Evolutionary conservation across 2,797 vertebrate genomes (phyloP).

Genomic region (Spea hammondii): DNA sequence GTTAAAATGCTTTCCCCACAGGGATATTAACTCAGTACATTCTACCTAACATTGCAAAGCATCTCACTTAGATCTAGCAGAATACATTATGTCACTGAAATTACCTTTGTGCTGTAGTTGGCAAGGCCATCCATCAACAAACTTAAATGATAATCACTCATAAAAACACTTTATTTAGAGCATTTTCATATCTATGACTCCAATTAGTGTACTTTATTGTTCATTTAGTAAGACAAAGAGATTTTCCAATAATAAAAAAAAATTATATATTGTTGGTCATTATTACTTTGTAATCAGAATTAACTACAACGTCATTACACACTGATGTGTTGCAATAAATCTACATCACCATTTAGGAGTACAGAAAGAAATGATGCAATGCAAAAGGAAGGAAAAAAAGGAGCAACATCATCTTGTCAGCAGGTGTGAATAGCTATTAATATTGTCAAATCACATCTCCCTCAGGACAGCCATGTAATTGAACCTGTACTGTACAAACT

Average conservation of each 20-base stretch:
- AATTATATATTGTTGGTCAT: slow-evolving; percentile 24
- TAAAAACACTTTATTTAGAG: slow-evolving; percentile 31
- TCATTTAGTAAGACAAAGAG: slow-evolving; percentile 33
- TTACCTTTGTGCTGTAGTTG: slow-evolving; percentile 24
- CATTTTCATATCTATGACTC: slow-evolving; percentile 20
- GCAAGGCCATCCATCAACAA: slow-evolving; percentile 32
- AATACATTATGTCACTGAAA: slow-evolving; percentile 37
- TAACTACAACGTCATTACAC: slow-evolving; percentile 35
- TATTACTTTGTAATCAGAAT: slow-evolving; percentile 39
- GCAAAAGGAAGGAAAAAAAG: slow-evolving; percentile 28
- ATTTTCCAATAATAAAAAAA: slow-evolving; percentile 37
- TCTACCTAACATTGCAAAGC: slow-evolving; percentile 25
- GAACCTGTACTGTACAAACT: slow-evolving; percentile 43
- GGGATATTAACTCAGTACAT: slow-evolving; percentile 40
- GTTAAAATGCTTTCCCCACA: slow-evolving; percentile 41
- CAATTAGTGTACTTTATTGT: slow-evolving; percentile 42
- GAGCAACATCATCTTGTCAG: slow-evolving; percentile 30
- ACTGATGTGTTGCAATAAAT: slow-evolving; percentile 15
- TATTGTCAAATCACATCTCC: slow-evolving; percentile 44
- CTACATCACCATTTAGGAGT: slow-evolving; percentile 18
- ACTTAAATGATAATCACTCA: slow-evolving; percentile 31
- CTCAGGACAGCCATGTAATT: slow-evolving; percentile 37
- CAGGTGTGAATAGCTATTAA: slow-evolving; percentile 36
- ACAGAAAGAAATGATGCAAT: slow-evolving; percentile 17
- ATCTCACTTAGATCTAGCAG: slow-evolving; percentile 28